phyloP scores from a whole-genome alignment of 2,888 invertebrate genomes.

The Synanthedon myopaeformis region DNA sequence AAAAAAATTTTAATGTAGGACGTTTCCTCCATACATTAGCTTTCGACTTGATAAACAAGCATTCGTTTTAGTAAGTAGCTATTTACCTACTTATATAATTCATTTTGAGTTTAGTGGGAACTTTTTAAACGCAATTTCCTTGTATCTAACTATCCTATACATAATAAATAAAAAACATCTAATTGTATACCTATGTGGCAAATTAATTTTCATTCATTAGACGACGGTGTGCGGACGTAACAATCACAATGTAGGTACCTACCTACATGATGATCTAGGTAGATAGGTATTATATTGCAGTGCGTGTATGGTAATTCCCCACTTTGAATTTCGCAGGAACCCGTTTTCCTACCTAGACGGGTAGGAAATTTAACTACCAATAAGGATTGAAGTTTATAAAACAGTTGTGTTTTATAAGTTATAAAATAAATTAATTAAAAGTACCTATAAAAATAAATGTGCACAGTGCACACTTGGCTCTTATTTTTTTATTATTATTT shows the following conservation, averaged over 20 bases:
- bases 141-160: background rate
- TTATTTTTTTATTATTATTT: too few relatives aligned
- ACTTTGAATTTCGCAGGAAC: slow-evolving; percentile 1
- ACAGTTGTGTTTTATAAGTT: too few relatives aligned
- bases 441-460: too few relatives aligned
- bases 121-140: background rate
- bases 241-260: too few relatives aligned
- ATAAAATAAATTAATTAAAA: too few relatives aligned
- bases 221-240: background rate
- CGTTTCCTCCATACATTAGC: background rate
- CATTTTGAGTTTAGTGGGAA: background rate
- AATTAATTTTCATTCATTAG: slow-evolving; percentile 5
- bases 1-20: background rate
- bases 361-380: too few relatives aligned
- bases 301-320: slow-evolving; percentile 9
- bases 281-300: background rate
- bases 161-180: background rate
- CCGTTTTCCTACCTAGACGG: too few relatives aligned
- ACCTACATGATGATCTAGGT: too few relatives aligned
- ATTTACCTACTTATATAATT: background rate
- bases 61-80: background rate
- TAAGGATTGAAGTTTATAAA: too few relatives aligned
- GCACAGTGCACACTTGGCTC: too few relatives aligned
- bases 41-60: background rate
- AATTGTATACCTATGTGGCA: slow-evolving; percentile 5